Percentiles rank a stretch among this genome's conserved stretches.
These are phyloP conservation scores for Erpobdella octoculata DNA, from an alignment of 2,888 invertebrate genomes.

Conservation along the genomic window DNA sequence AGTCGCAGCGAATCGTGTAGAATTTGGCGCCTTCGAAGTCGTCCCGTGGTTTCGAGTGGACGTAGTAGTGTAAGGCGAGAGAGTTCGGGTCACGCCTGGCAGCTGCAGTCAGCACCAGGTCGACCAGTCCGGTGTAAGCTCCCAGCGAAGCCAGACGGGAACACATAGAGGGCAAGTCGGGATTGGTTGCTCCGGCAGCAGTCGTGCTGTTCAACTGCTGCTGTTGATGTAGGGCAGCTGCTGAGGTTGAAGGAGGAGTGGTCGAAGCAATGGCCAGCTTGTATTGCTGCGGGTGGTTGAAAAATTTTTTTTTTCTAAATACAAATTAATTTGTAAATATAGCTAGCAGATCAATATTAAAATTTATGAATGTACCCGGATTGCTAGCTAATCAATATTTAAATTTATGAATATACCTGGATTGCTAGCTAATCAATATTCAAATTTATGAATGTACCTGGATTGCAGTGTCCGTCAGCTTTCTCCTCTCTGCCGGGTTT, in stretches of 20 bases:
- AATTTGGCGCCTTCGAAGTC: conserved; percentile 74
- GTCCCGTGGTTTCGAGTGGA: conserved; percentile 70
- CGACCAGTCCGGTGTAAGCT: conserved; percentile 80
- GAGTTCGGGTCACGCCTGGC: conserved; percentile 77
- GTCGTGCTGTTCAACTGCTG: background rate
- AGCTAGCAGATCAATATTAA: background rate
- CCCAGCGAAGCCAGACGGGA: conserved; percentile 68
- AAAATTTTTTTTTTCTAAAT: background rate
- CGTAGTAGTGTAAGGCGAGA: conserved; percentile 77
- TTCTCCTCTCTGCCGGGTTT: conserved; percentile 8
- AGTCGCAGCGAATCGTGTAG: conserved; percentile 59
- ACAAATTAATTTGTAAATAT: background rate
- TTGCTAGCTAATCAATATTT: no score
- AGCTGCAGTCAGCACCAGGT: conserved; percentile 76
- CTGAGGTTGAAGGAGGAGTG: background rate
- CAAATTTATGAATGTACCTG: background rate
- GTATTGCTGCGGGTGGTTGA: conserved; percentile 57
- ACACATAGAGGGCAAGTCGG: conserved; percentile 76
- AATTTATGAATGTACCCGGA: no score
- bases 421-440: no score
- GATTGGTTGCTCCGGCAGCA: conserved; percentile 61
- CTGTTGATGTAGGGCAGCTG: background rate
- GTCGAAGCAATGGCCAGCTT: conserved; percentile 62
- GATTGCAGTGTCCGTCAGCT: conserved; percentile 8
- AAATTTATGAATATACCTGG: background rate